Conservation (phyloP, 2,888 invertebrate genomes). For the Phengaris arion region DNA sequence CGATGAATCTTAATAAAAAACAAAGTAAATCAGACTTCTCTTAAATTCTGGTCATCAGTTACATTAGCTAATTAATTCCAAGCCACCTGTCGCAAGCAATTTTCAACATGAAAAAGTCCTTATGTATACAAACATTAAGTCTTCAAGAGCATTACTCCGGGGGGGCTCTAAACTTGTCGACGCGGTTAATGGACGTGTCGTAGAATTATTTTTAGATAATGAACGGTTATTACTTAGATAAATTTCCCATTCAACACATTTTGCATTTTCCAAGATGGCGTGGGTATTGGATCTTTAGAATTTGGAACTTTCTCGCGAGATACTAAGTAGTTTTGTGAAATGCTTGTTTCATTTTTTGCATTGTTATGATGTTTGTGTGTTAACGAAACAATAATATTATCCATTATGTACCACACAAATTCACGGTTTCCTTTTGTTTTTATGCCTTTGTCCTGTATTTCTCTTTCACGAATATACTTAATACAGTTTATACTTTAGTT, state of each 20-base stretch:
- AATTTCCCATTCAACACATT: background rate
- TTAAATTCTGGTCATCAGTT: background rate
- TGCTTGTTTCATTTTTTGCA: background rate
- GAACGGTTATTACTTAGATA: background rate
- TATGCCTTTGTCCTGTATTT: too few species aligned
- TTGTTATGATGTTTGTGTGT: background rate
- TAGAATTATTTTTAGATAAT: slow-evolving; percentile 14
- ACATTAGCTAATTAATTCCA: background rate
- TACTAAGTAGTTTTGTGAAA: background rate
- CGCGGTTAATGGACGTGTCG: slow-evolving; percentile 7
- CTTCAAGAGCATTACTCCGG: background rate
- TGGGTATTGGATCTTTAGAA: background rate
- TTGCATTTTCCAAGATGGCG: slow-evolving; percentile 3
- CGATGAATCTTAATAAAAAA: too few species aligned
- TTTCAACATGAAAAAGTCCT: background rate
- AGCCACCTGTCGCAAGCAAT: slow-evolving; percentile 2
- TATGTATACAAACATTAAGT: background rate
- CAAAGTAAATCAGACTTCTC: too few species aligned
- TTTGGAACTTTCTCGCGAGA: background rate
- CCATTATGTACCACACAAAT: too few species aligned
- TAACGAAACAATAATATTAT: background rate
- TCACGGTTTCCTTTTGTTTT: too few species aligned
- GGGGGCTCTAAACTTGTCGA: background rate
- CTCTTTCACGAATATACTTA: too few species aligned
- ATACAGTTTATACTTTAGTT: too few species aligned